These are phyloP conservation scores for Misgurnus mizolepis DNA, from an alignment of 2,113 vertebrate genomes.

Conservation along the genomic window DNA sequence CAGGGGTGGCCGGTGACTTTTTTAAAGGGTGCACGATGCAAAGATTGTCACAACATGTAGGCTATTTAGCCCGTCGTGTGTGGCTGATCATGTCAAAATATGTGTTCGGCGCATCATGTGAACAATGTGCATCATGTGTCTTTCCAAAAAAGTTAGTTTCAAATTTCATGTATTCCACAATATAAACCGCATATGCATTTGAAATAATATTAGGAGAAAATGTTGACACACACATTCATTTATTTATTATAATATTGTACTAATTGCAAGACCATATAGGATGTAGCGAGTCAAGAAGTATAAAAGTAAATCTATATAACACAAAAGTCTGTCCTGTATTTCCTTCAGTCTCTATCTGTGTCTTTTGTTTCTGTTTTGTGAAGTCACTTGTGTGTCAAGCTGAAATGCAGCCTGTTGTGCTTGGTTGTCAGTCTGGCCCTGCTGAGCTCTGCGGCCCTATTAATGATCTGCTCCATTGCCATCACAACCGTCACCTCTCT, in stretches of 20 bases:
- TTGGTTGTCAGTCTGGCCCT: slow-evolving; percentile 45
- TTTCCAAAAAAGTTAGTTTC: no score
- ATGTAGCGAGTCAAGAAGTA: not conserved
- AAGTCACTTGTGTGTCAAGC: slow-evolving; percentile 23
- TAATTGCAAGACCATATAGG: not conserved
- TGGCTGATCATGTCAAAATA: no score
- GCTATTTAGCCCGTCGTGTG: no score
- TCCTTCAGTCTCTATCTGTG: not conserved
- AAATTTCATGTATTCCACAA: no score
- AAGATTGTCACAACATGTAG: no score
- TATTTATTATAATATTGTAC: not conserved
- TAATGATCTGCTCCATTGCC: slow-evolving; percentile 45
- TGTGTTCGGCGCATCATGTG: no score
- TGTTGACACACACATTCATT: no score
- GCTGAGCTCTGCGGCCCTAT: slow-evolving; percentile 35
- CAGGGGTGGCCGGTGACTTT: no score
- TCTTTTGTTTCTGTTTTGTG: not conserved
- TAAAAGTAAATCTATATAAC: not conserved
- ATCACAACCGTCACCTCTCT: slow-evolving; percentile 19
- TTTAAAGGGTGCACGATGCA: no score
- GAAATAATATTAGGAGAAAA: no score
- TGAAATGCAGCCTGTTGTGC: slow-evolving; percentile 43
- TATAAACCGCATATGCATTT: no score
- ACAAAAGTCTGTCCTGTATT: not conserved
- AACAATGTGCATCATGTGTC: no score